Evolutionary conservation across 2,797 vertebrate genomes (phyloP).

Genomic region (Mareca penelope): DNA sequence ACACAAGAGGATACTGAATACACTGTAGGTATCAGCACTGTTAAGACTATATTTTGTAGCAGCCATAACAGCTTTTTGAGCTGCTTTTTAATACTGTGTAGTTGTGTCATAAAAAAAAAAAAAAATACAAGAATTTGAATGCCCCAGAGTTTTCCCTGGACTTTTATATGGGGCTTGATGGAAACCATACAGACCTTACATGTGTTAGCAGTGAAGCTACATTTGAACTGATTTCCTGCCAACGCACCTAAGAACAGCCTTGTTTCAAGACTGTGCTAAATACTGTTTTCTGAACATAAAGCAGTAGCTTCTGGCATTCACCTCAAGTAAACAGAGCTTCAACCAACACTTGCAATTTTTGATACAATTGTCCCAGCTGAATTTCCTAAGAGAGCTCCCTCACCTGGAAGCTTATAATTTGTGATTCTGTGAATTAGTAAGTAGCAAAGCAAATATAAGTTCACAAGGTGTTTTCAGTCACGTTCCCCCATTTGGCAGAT

Average conservation of each 20-base stretch:
- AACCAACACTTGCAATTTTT: background rate
- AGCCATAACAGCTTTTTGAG: background rate
- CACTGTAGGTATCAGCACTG: background rate
- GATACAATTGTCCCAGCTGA: background rate
- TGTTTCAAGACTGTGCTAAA: background rate
- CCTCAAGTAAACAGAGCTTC: background rate
- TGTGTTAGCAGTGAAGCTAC: rapidly evolving
- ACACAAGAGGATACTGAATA: conserved; percentile 1
- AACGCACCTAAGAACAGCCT: background rate
- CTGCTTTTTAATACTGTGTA: background rate
- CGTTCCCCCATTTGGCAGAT: background rate
- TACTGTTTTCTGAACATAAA: background rate
- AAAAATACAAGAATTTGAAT: background rate
- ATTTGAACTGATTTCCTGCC: background rate
- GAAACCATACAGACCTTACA: background rate
- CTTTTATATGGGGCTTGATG: background rate
- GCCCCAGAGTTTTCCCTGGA: background rate
- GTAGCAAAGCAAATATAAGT: background rate
- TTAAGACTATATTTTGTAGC: background rate
- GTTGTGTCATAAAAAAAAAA: background rate
- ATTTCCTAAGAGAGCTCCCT: background rate
- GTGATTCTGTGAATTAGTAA: background rate
- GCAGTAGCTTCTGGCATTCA: background rate
- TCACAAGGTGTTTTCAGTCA: background rate
- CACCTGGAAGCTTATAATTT: background rate